Conservation (phyloP, 2,113 vertebrate species). For the Gallinago media region DNA sequence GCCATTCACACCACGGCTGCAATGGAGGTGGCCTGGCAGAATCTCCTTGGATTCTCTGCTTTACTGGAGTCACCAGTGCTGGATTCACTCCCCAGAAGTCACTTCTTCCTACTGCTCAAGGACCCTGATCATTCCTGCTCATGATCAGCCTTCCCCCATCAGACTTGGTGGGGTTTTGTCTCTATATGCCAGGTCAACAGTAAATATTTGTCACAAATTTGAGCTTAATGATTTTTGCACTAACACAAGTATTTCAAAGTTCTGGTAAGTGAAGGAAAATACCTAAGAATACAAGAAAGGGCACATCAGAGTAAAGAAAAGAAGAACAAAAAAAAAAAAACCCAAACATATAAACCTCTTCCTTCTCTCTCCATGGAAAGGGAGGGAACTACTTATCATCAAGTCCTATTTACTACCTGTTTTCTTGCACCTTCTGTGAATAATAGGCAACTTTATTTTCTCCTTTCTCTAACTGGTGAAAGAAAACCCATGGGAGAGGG, state of each 20-base stretch:
- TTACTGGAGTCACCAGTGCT: too few species aligned
- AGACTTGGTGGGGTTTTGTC: neutral
- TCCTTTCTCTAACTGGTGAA: neutral
- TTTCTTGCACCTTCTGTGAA: neutral
- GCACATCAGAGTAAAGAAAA: neutral
- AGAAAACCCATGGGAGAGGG: neutral
- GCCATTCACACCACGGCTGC: accelerated
- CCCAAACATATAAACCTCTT: neutral
- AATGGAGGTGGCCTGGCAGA: neutral
- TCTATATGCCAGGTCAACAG: neutral
- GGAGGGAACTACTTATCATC: neutral
- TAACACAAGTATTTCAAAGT: neutral
- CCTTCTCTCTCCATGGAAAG: neutral
- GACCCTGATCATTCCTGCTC: too few species aligned
- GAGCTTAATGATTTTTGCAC: neutral
- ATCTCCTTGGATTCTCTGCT: neutral
- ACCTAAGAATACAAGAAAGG: neutral
- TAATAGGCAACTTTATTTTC: neutral
- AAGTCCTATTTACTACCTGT: accelerated
- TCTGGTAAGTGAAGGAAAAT: neutral
- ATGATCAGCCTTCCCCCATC: neutral
- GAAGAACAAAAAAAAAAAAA: neutral
- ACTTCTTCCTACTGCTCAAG: neutral
- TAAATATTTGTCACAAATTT: neutral
- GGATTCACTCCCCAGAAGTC: neutral